These are phyloP conservation scores for Colletes latitarsis DNA, from an alignment of 1,140 invertebrate species.

Conservation along the genomic window DNA sequence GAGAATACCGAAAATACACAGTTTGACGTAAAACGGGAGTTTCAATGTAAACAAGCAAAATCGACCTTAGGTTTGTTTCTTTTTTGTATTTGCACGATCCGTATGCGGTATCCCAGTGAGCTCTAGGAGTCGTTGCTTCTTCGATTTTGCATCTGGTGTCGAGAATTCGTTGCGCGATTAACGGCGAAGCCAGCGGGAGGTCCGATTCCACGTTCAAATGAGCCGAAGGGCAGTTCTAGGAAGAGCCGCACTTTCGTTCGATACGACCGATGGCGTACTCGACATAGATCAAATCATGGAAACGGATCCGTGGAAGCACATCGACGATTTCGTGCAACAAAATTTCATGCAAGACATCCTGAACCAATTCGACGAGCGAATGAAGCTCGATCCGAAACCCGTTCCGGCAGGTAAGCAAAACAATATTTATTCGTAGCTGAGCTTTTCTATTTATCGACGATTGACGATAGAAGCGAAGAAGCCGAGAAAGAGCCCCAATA, in stretches of 20 bases:
- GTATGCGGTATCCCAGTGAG: background rate
- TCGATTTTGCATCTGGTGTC: background rate
- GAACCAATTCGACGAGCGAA: slow-evolving; percentile 12
- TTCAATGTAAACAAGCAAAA: slow-evolving; percentile 28
- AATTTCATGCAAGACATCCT: slow-evolving; percentile 20
- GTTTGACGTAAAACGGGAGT: slow-evolving; percentile 34
- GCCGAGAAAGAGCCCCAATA: too few relatives aligned
- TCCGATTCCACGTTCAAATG: slow-evolving; percentile 20
- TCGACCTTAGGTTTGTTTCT: slow-evolving; percentile 34
- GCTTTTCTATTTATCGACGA: background rate
- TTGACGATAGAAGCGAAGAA: too few relatives aligned
- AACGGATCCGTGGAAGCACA: slow-evolving; percentile 1
- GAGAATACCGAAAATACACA: slow-evolving; percentile 42
- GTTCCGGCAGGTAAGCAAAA: slow-evolving; percentile 19
- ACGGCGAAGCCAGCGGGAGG: background rate
- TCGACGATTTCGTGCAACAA: slow-evolving; percentile 7
- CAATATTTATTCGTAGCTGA: background rate
- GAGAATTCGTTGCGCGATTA: background rate
- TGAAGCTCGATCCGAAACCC: slow-evolving; percentile 2
- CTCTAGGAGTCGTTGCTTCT: background rate
- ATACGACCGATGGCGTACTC: slow-evolving; percentile 8
- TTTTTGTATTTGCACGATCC: background rate
- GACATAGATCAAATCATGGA: slow-evolving; percentile 35
- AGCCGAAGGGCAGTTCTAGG: background rate
- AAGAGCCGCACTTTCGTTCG: slow-evolving; percentile 46